These are phyloP conservation scores for Lucinisca nassula DNA, from an alignment of 2,888 invertebrate genomes.

Conservation along the genomic window DNA sequence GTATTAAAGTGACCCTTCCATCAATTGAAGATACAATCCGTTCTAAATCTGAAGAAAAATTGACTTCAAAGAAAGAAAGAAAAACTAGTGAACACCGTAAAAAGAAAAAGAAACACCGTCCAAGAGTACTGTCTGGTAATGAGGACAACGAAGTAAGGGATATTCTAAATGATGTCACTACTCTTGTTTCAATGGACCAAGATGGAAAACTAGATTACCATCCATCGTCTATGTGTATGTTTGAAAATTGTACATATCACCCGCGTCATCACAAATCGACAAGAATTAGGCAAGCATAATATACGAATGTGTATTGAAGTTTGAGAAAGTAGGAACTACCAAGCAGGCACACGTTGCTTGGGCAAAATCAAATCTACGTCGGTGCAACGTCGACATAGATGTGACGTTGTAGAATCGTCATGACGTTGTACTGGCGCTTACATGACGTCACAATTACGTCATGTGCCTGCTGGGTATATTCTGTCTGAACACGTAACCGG, in stretches of 20 bases:
- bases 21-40: slow-evolving; percentile 54
- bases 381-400: no score
- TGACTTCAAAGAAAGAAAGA: slow-evolving; percentile 26
- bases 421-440: no score
- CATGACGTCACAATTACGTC: no score
- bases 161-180: slow-evolving; percentile 74
- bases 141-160: slow-evolving; percentile 68
- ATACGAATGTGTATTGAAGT: no score
- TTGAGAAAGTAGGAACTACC: no score
- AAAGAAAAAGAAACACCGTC: slow-evolving; percentile 60
- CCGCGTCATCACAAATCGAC: slow-evolving; percentile 48
- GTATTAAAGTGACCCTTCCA: slow-evolving; percentile 47
- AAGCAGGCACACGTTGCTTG: no score
- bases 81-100: slow-evolving; percentile 31
- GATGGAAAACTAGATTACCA: slow-evolving; percentile 56
- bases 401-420: no score
- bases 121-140: slow-evolving; percentile 55
- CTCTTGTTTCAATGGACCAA: slow-evolving; percentile 71
- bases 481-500: no score
- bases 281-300: slow-evolving; percentile 59
- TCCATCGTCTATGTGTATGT: slow-evolving; percentile 68
- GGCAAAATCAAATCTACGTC: no score
- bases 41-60: slow-evolving; percentile 45
- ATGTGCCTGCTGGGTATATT: no score
- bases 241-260: slow-evolving; percentile 74